phyloP scores from a whole-genome alignment of 2,888 invertebrate species.

The Gordius sp. region DNA sequence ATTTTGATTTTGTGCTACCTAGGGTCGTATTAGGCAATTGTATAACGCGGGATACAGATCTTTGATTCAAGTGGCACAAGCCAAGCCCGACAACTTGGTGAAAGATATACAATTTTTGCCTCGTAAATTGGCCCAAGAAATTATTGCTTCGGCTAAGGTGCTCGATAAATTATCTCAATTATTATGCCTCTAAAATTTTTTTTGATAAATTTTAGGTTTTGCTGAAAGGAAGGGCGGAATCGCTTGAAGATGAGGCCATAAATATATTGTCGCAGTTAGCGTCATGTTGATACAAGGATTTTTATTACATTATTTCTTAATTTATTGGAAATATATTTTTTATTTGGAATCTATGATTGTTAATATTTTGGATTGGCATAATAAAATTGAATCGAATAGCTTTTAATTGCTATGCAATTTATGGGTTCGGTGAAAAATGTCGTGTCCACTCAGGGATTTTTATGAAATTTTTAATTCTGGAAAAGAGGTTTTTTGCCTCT shows the following conservation, averaged over 20 bases:
- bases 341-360: no score
- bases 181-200: not conserved
- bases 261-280: constrained; percentile 8
- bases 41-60: constrained; percentile 53
- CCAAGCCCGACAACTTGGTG: constrained; percentile 38
- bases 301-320: no score
- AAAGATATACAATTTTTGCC: constrained; percentile 44
- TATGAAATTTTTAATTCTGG: no score
- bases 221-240: constrained; percentile 56
- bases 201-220: constrained; percentile 39
- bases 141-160: constrained; percentile 63
- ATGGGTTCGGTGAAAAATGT: no score
- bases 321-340: no score
- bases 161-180: constrained; percentile 20
- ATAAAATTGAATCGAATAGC: no score
- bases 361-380: no score
- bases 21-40: constrained; percentile 58
- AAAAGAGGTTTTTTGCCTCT: no score
- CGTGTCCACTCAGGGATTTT: no score
- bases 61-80: constrained; percentile 47
- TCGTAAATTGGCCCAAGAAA: constrained; percentile 44
- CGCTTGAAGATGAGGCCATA: constrained; percentile 54
- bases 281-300: no score
- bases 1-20: constrained; percentile 18
- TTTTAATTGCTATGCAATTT: no score